Evolutionary conservation across 2,888 invertebrate species (phyloP), one percentile per base, ranked within the genome.

Genomic region (Quadroppia sp.): DNA sequence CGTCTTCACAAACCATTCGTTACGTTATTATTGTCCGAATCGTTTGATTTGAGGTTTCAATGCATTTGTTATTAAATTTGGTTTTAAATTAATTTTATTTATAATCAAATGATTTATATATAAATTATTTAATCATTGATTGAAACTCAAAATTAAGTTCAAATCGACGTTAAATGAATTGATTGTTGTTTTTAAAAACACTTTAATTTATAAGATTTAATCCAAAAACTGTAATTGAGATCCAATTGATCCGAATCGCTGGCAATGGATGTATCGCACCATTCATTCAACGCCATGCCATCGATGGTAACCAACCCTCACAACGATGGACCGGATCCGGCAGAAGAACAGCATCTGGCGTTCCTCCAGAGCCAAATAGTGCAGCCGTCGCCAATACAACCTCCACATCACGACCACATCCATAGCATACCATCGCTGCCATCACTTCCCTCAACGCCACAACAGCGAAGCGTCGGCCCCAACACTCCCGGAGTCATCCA

Each of bases 161-260:
- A n/a, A n/a, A n/a, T n/a, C n/a, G n/a, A n/a, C n/a, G n/a, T 87
- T 87, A 36, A 36, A 36, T 36, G 36, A 7, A 7, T 36, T 36
- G 6, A 36, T 36, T n/a, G n/a, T 36, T 36, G 36, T 36, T 4
- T 7, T 9, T 36, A 36, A 36, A 36, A 36, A 36, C 9, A 4
- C 4, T 36, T 36, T 36, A 4, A 36, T 7, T 36, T 36, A 36
- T 7, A 36, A 36, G 36, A 7, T 36, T 36, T 36, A 7, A 36
- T 7, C 9, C 36, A 36, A 36, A 36, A 7, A 36, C 9, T 36
- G 36, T 9, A 36, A 36, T 7, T 36, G 6, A 9, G 4, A 36
- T 36, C 36, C 4, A 36, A 36, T 36, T 36, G 36, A 17, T 50
- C 6, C 2, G 15, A 53, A 25, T 13, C 23, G 53, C 1, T 25